A percentile compares a stretch with the other conserved stretches of the same genome.
These are phyloP conservation scores for Ranitomeya variabilis DNA, from an alignment of 2,113 vertebrate genomes.

Conservation along the genomic window DNA sequence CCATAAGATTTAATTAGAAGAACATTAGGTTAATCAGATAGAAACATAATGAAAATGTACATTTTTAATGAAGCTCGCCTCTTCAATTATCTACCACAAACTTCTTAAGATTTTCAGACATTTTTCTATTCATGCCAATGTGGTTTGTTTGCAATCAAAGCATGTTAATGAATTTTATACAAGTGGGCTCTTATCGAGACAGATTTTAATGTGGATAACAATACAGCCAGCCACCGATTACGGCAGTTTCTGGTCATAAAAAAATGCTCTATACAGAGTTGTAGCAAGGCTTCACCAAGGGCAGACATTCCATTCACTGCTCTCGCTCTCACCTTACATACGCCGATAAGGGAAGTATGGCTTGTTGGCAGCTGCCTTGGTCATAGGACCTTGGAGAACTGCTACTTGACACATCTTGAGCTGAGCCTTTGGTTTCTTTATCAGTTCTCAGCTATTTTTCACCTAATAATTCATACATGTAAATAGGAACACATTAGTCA, in stretches of 20 bases:
- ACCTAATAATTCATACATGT: too few relatives aligned
- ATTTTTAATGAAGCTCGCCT: conserved; percentile 73
- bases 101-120: conserved; percentile 78
- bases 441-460: too few relatives aligned
- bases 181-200: conserved; percentile 73
- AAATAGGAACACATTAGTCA: too few relatives aligned
- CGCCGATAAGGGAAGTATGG: background rate
- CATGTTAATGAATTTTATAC: conserved; percentile 85
- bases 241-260: background rate
- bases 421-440: too few relatives aligned
- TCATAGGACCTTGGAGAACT: too few relatives aligned
- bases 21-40: conserved; percentile 75
- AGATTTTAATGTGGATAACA: conserved; percentile 59
- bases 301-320: background rate
- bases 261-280: background rate
- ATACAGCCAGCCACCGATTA: background rate
- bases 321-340: background rate
- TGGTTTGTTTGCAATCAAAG: conserved; percentile 77
- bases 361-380: too few relatives aligned
- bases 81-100: conserved; percentile 96
- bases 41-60: conserved; percentile 70
- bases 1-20: conserved; percentile 77
- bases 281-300: background rate
- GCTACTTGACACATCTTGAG: too few relatives aligned
- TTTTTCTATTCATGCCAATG: conserved; percentile 85